Evolutionary conservation across 1,140 invertebrate species (phyloP), one percentile per base, ranked within the genome.

Genomic region (Popillia japonica): DNA sequence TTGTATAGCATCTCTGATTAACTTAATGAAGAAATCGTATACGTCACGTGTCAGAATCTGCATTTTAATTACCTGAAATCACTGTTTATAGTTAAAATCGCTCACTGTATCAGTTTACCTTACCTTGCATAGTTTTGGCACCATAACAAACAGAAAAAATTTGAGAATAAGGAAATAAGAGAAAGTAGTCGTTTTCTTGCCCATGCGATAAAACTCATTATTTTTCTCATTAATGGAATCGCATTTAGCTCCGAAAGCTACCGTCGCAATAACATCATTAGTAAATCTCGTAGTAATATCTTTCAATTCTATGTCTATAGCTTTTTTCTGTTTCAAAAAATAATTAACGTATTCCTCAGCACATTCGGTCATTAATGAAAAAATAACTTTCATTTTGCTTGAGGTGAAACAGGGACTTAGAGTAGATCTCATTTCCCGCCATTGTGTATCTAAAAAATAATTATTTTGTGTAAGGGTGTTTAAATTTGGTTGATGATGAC

Each of bases 351-450:
- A 85, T 9, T 82, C 78, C 17, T 80, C 20, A 0, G 85, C 86
- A 59, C 84, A 86, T 20, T 88, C 86, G 6, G 83, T 82, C 83
- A 91, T 89, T 9, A 90, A 78, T 0, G 81, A 80, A 48, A 87
- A 89, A 87, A 90, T 90, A 41, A 77, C 79, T 17, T 87, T 86
- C 89, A 92, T 90, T 83, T 91, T 91, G 22, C 88, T 88, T 1
- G 48, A 55, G n/a, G 48, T 55, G 6, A 55, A 55, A n/a, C 48
- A 17, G n/a, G 48, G 48, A 55, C 48, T 55, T 14, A 55, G 48
- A 7, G 48, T 55, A 2, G 9, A 17, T n/a, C 48, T 55, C 48
- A 55, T 55, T 55, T 55, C 48, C 2, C 48, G 10, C 48, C 48
- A 55, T 55, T 55, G 2, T 6, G 14, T 55, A 55, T 55, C 48